Evolutionary conservation across 1,140 invertebrate species (phyloP).

Genomic region (Brachionus calyciflorus): DNA sequence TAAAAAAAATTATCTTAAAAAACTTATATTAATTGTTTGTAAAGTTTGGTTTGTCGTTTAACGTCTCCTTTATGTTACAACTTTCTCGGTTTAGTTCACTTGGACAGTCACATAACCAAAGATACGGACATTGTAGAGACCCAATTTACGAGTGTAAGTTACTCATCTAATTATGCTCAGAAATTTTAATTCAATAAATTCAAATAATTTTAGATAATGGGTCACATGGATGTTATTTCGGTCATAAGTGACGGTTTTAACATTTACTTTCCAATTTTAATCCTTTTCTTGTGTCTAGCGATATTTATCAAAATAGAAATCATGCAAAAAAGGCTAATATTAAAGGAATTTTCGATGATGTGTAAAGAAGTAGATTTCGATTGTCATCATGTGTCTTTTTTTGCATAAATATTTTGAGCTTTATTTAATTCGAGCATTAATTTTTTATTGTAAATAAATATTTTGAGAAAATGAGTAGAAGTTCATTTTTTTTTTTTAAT

Average conservation of each 20-base stretch:
- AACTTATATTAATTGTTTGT: no score
- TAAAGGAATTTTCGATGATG: constrained; percentile 42
- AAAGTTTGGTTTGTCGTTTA: constrained; percentile 71
- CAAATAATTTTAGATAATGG: constrained; percentile 92
- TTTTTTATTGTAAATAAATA: no score
- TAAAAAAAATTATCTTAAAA: no score
- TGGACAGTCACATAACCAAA: constrained; percentile 89
- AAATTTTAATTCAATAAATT: neutral
- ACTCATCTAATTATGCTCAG: neutral
- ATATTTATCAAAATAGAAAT: constrained; percentile 76
- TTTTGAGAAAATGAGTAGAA: no score
- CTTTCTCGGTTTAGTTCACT: constrained; percentile 92
- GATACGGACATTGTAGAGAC: constrained; percentile 73
- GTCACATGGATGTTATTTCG: constrained; percentile 95
- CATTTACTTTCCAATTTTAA: constrained; percentile 96
- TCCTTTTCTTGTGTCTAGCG: constrained; percentile 84
- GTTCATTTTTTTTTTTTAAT: no score
- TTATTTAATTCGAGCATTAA: no score
- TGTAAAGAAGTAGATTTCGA: neutral
- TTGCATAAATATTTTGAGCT: no score
- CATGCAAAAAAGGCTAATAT: neutral
- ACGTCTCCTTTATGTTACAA: constrained; percentile 98
- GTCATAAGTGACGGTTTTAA: constrained; percentile 97
- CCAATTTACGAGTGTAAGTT: constrained; percentile 76
- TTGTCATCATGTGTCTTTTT: neutral